These are phyloP conservation scores for Plebejus argus DNA, from an alignment of 2,888 invertebrate species.

Conservation along the genomic window DNA sequence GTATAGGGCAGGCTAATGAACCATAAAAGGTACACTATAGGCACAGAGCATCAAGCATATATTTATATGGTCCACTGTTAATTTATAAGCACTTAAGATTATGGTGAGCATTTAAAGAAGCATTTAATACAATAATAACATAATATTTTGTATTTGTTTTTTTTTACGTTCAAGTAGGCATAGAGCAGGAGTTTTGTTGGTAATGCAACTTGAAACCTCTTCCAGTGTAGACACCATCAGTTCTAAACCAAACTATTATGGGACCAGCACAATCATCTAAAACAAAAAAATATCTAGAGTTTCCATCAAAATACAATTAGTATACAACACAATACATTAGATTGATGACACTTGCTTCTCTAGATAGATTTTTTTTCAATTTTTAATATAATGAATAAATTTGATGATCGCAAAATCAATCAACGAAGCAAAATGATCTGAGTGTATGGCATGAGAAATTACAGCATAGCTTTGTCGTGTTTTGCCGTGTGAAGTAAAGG, in stretches of 20 bases:
- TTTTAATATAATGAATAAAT: too few species aligned
- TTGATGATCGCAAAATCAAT: too few species aligned
- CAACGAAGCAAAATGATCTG: too few species aligned
- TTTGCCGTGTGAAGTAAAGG: too few species aligned
- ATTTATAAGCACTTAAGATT: neutral
- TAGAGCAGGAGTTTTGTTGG: slow-evolving; percentile 83
- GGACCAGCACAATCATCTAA: slow-evolving; percentile 86
- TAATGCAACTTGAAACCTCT: slow-evolving; percentile 86
- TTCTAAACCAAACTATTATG: slow-evolving; percentile 84
- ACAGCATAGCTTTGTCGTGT: too few species aligned
- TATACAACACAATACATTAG: too few species aligned
- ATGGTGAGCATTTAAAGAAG: neutral
- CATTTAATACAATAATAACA: neutral
- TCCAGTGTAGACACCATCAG: slow-evolving; percentile 83
- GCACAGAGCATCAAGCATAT: neutral
- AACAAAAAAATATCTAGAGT: slow-evolving; percentile 42
- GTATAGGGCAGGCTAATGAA: neutral
- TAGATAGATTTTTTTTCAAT: neutral
- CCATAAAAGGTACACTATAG: neutral
- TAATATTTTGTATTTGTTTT: neutral
- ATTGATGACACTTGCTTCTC: too few species aligned
- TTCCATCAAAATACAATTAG: neutral
- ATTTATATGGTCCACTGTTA: neutral
- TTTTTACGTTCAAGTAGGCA: slow-evolving; percentile 27
- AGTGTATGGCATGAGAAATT: too few species aligned